Evolutionary conservation across 2,113 vertebrate species (phyloP).

Genomic region (Aleadryas rufinucha): DNA sequence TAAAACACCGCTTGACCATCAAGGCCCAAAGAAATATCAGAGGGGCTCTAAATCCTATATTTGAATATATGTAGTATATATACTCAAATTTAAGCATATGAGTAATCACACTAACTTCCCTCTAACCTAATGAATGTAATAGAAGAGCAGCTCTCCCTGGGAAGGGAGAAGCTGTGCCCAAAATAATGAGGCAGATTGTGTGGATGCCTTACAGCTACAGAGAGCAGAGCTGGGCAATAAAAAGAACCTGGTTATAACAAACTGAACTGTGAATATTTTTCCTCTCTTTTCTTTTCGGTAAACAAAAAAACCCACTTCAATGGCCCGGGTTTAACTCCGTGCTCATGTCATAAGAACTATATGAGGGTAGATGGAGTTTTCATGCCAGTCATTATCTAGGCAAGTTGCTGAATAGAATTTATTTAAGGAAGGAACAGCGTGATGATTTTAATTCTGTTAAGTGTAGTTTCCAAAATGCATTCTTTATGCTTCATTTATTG

Average conservation of each 20-base stretch:
- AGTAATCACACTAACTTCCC: background rate
- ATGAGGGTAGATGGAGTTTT: background rate
- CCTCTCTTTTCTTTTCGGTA: background rate
- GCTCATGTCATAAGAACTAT: background rate
- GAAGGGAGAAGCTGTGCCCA: background rate
- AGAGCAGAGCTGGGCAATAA: background rate
- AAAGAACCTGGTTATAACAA: background rate
- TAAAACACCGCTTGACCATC: background rate
- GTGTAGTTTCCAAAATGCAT: background rate
- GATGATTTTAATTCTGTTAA: slow-evolving; percentile 7
- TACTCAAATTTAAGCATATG: background rate
- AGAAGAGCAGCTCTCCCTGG: background rate
- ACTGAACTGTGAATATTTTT: background rate
- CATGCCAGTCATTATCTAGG: background rate
- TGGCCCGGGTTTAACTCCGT: background rate
- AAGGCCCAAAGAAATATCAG: background rate
- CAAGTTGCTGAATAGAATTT: background rate
- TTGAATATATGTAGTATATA: background rate
- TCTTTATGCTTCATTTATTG: slow-evolving; percentile 30
- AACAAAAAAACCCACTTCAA: background rate
- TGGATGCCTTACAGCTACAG: background rate
- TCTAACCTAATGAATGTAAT: background rate
- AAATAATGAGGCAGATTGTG: background rate
- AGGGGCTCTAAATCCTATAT: background rate
- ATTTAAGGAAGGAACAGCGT: background rate